phyloP scores from a whole-genome alignment of 1,140 invertebrate genomes.

The Tetramorium parvispinum region DNA sequence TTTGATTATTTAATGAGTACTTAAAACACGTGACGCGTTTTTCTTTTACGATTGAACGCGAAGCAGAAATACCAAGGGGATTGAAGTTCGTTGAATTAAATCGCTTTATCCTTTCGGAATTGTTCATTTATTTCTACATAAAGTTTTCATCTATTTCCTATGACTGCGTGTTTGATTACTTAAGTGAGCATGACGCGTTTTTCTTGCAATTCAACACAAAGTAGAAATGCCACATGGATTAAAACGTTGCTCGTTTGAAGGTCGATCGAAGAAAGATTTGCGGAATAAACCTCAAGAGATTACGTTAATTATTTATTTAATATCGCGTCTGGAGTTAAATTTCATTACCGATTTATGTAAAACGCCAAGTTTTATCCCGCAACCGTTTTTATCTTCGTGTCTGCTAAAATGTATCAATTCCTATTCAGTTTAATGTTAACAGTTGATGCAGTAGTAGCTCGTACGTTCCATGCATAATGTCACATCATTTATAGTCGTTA shows the following conservation, averaged over 20 bases:
- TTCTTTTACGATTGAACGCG: background rate
- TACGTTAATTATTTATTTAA: background rate
- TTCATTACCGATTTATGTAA: background rate
- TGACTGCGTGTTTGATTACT: background rate
- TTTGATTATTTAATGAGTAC: background rate
- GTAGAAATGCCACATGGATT: background rate
- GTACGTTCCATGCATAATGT: slow-evolving; percentile 4
- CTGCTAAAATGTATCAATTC: background rate
- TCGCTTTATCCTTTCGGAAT: background rate
- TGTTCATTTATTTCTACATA: background rate
- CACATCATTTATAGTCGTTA: slow-evolving; percentile 54
- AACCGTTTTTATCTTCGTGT: background rate
- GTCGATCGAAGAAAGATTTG: background rate
- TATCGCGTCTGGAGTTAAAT: background rate
- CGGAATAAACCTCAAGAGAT: background rate
- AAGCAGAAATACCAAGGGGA: background rate
- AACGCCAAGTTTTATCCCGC: background rate
- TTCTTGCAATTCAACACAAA: background rate
- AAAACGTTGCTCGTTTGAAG: slow-evolving; percentile 2
- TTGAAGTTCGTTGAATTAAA: background rate
- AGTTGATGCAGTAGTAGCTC: background rate
- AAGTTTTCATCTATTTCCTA: background rate
- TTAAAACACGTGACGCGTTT: background rate
- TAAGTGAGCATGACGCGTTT: background rate
- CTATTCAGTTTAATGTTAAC: slow-evolving; percentile 13